phyloP scores from a whole-genome alignment of 2,113 vertebrate genomes.

The Illadopsis cleaveri region DNA sequence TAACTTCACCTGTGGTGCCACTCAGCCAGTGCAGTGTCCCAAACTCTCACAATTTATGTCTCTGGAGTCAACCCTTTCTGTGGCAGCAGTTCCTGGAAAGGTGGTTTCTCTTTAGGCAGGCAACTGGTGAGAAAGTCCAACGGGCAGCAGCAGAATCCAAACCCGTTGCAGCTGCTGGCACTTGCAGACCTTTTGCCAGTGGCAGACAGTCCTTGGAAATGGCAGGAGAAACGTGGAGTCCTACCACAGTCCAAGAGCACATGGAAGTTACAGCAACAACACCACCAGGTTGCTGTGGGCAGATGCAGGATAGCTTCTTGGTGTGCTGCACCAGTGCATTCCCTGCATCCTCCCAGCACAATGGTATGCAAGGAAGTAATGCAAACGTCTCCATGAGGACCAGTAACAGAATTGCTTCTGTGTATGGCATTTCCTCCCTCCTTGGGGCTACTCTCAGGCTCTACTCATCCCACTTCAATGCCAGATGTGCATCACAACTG shows the following conservation, averaged over 20 bases:
- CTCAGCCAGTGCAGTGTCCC: not conserved
- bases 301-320: not conserved
- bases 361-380: fast-evolving
- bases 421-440: fast-evolving
- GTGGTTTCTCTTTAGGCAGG: not conserved
- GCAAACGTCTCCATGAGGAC: not conserved
- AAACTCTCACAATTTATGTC: fast-evolving
- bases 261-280: fast-evolving
- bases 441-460: not conserved
- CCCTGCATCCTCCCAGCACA: not conserved
- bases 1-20: not conserved
- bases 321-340: not conserved
- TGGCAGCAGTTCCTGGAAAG: not conserved
- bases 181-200: not conserved
- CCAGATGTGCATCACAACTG: not conserved
- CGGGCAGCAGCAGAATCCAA: not conserved
- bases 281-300: not conserved
- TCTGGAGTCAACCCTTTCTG: fast-evolving
- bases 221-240: not conserved
- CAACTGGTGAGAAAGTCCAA: not conserved
- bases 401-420: not conserved
- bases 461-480: not conserved
- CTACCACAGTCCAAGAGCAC: not conserved
- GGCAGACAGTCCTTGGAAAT: not conserved
- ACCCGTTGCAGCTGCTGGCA: not conserved